Evolutionary conservation across 53 echinoderm and acorn worm species (phyloP).

Genomic region (Actinopyga echinites): DNA sequence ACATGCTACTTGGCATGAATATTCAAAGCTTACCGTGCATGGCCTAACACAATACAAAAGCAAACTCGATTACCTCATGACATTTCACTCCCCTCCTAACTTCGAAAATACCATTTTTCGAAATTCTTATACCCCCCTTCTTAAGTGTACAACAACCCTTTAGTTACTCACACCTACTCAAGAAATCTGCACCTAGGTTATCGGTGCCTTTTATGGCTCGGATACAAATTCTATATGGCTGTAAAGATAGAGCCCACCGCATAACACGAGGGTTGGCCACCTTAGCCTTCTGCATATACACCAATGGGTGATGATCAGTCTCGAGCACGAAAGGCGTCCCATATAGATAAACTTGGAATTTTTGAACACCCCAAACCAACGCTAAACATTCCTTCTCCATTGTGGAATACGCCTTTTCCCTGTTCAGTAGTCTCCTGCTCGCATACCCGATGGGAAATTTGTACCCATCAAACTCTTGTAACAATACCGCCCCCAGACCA

Average conservation of each 20-base stretch:
- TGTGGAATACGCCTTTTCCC: constrained; percentile 52
- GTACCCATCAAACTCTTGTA: constrained; percentile 51
- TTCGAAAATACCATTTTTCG: constrained; percentile 2
- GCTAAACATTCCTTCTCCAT: constrained; percentile 66
- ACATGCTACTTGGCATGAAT: too few relatives aligned
- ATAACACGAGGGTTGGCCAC: constrained; percentile 47
- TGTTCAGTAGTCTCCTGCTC: constrained; percentile 45
- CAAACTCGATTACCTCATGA: too few relatives aligned
- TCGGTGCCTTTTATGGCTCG: constrained; percentile 56
- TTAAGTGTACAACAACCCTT: neutral
- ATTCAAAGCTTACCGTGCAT: too few relatives aligned
- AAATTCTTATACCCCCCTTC: neutral
- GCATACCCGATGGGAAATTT: constrained; percentile 58
- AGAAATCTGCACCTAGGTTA: constrained; percentile 66
- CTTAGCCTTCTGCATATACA: constrained; percentile 48
- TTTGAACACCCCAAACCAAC: constrained; percentile 58
- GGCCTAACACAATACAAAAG: too few relatives aligned
- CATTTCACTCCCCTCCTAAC: neutral
- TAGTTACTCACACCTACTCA: constrained; percentile 38
- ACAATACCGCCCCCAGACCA: constrained; percentile 59
- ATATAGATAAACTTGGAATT: constrained; percentile 58
- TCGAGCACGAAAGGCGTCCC: constrained; percentile 51
- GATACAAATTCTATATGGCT: constrained; percentile 46
- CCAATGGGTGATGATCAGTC: constrained; percentile 55
- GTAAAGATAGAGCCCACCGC: constrained; percentile 64